These are phyloP conservation scores for Stegophylla sp. DNA, from an alignment of 2,888 invertebrate genomes.

Conservation along the genomic window DNA sequence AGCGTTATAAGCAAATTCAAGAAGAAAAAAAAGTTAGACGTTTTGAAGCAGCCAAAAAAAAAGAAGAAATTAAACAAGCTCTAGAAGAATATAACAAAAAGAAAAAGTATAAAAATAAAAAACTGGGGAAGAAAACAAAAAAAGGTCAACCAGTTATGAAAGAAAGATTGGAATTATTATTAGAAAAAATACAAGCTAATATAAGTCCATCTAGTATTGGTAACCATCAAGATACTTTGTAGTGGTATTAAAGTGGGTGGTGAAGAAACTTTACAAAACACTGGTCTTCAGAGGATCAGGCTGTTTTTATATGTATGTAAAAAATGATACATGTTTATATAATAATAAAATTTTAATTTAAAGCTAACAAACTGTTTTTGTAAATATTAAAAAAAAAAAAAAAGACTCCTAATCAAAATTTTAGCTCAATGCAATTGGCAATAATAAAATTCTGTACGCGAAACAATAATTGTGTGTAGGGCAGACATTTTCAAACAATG, in stretches of 20 bases:
- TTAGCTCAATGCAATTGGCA: no score
- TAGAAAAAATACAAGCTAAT: conserved; percentile 74
- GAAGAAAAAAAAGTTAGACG: conserved; percentile 69
- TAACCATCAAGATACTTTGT: conserved; percentile 62
- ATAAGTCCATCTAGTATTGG: no score
- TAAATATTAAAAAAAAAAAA: no score
- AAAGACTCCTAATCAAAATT: no score
- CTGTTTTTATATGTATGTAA: neutral
- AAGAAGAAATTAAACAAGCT: conserved; percentile 71
- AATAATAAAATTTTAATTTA: neutral
- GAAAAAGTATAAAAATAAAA: conserved; percentile 75
- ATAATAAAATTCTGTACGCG: no score
- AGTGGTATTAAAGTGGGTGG: neutral
- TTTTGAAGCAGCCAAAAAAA: conserved; percentile 67
- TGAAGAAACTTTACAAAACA: no score
- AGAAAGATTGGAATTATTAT: conserved; percentile 76
- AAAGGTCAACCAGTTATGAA: conserved; percentile 88
- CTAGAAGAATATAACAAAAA: conserved; percentile 74
- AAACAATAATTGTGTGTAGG: no score
- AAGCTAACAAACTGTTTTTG: no score
- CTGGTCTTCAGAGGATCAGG: neutral
- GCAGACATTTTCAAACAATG: no score
- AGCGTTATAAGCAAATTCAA: conserved; percentile 68
- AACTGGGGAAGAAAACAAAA: conserved; percentile 77
- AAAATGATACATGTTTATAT: neutral